Base-by-base conservation (phyloP, 2,888 invertebrate species). In the Dynastes tityus region DNA sequence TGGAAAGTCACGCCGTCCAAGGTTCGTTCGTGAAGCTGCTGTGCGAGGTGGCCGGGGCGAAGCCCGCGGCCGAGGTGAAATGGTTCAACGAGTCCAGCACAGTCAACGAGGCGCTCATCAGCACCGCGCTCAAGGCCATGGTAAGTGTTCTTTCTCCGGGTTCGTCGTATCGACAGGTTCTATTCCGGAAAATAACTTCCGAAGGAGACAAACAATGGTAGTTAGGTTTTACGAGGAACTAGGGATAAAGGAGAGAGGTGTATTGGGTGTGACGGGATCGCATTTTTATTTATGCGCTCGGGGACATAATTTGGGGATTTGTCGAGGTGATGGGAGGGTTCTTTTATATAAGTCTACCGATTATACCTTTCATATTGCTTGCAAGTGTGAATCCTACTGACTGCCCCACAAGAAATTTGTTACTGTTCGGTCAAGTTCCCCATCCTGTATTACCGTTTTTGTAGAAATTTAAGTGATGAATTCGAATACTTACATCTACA, bases 1-100 rank as follows among this genome's bases (percentile, higher is more conserved):
- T 95, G 22, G 93, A 93, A 61, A 92, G 93, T 83, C 95, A 96
- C 87, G 95, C 95, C 40, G 93, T 94, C 8, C 94, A 95, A 85
- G 96, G 96, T 37, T 94, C 94, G 6, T 92, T 94, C 84, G 94
- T 97, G 76, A 92, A 94, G 76, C 91, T 97, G 80, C 92, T 93
- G 87, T 97, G 97, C 87, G 89, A 89, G 82, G 95, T 96, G 2
- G 91, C 91, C 53, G 96, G 96, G 0, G 96, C 97, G 0, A 90
- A 95, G 67, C 97, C 97, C 0, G 92, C 95, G 0, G 97, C 97
- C 9, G 93, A 92, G 83, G 92, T 97, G 79, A 93, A 94, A 78
- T 97, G 97, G 97, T 95, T 91, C 89, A 97, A 97, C 87, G 93
- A 94, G 22, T 93, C 95, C 77, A 80, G 85, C 58, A 82, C 82